phyloP scores from a whole-genome alignment of 2,888 invertebrate species.

The Hesperia comma region DNA sequence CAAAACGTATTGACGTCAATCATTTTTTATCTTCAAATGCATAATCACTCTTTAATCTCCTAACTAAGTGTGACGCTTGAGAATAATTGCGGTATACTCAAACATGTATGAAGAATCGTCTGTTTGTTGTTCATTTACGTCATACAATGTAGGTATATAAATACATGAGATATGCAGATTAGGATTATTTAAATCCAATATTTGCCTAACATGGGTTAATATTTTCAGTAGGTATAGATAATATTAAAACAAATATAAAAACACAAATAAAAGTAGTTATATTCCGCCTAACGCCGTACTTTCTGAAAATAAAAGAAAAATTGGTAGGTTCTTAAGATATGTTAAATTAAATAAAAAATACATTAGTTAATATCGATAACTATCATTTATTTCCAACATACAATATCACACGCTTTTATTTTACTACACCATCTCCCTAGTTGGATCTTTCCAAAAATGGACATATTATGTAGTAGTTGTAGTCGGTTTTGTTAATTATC shows the following conservation, averaged over 20 bases:
- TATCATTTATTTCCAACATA: no score
- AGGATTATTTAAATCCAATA: neutral
- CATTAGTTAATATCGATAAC: no score
- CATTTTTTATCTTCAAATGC: constrained; percentile 12
- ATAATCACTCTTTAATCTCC: constrained; percentile 24
- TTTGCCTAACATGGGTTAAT: neutral
- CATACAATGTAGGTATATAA: constrained; percentile 1
- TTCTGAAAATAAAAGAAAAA: no score
- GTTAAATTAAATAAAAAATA: no score
- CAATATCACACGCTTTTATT: no score
- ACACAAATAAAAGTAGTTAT: no score
- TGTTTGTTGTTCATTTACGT: constrained; percentile 23
- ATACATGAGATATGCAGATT: constrained; percentile 5
- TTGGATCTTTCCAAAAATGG: no score
- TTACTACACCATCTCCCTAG: no score
- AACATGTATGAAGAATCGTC: constrained; percentile 17
- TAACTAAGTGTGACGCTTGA: constrained; percentile 25
- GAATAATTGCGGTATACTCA: constrained; percentile 17
- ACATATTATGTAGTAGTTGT: no score
- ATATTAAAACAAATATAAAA: neutral
- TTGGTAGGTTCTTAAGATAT: no score
- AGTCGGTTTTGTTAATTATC: no score
- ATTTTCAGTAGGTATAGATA: neutral
- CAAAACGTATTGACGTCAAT: constrained; percentile 14
- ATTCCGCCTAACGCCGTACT: no score